Conservation (phyloP, 2,113 vertebrate species). For the Scomber japonicus region DNA sequence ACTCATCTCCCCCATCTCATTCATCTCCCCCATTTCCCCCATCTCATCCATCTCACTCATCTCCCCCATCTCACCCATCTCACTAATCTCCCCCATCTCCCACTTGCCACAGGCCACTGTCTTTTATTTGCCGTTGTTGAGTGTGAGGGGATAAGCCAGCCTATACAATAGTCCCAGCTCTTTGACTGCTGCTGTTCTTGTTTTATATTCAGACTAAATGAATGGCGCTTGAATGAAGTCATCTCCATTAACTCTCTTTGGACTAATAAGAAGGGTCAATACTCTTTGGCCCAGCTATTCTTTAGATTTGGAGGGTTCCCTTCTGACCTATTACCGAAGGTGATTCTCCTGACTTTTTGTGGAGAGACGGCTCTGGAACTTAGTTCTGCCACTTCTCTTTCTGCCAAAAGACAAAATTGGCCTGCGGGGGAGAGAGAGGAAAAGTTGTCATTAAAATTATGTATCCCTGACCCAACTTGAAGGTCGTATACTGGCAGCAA, state of each 20-base stretch:
- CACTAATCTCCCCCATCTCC: not conserved
- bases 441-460: slow-evolving; percentile 76
- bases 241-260: slow-evolving; percentile 73
- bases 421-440: slow-evolving; percentile 55
- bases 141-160: slow-evolving; percentile 23
- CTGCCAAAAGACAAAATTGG: slow-evolving; percentile 72
- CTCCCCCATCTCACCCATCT: too few species aligned
- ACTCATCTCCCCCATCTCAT: too few species aligned
- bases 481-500: slow-evolving; percentile 76
- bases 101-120: not conserved
- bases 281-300: slow-evolving; percentile 71
- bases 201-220: slow-evolving; percentile 72
- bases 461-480: slow-evolving; percentile 77
- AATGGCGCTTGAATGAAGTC: slow-evolving; percentile 74
- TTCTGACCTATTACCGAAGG: slow-evolving; percentile 78
- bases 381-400: slow-evolving; percentile 56
- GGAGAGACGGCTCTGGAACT: slow-evolving; percentile 63
- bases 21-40: too few species aligned
- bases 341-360: slow-evolving; percentile 73
- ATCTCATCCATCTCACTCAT: too few species aligned
- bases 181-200: slow-evolving; percentile 42
- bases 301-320: slow-evolving; percentile 70
- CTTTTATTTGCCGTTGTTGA: slow-evolving; percentile 29
- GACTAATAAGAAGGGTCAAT: slow-evolving; percentile 72
- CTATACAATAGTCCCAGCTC: slow-evolving; percentile 28